Conservation (phyloP, 2,888 invertebrate species). For the Pammene fasciana region DNA sequence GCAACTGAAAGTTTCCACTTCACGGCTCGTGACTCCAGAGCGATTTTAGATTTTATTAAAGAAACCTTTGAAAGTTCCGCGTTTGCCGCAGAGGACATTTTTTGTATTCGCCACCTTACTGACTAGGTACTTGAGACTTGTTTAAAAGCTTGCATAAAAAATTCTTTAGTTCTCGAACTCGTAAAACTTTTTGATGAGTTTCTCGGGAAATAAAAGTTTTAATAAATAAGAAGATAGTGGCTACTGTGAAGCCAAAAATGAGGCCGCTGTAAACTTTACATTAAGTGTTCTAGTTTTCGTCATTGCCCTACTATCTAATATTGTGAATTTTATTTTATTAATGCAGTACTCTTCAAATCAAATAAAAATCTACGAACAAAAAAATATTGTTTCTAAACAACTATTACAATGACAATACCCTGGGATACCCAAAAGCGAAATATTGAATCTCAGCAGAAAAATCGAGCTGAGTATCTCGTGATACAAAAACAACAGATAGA, state of each 20-base stretch:
- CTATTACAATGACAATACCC: background rate
- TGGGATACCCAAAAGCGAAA: background rate
- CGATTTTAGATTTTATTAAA: constrained; percentile 68
- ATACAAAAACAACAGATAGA: constrained; percentile 15
- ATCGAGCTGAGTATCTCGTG: background rate
- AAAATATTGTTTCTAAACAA: background rate
- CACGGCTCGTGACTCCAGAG: constrained; percentile 61
- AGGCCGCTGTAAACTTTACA: background rate
- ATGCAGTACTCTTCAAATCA: background rate
- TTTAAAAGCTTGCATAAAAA: background rate
- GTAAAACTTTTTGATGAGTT: constrained; percentile 1
- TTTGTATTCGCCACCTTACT: constrained; percentile 27
- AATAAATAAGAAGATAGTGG: background rate
- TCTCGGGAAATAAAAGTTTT: background rate
- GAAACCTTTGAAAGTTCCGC: constrained; percentile 51
- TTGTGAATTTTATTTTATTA: too few species aligned
- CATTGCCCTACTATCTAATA: too few species aligned
- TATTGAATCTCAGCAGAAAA: constrained; percentile 1
- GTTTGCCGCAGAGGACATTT: constrained; percentile 49
- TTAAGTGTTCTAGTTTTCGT: background rate
- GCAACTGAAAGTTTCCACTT: constrained; percentile 63
- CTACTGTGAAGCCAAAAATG: background rate
- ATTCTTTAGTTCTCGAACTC: background rate
- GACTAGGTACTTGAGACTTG: constrained; percentile 10
- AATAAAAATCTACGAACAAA: background rate